phyloP scores from a whole-genome alignment of 2,888 invertebrate genomes.

The Megastigmus dorsalis region DNA sequence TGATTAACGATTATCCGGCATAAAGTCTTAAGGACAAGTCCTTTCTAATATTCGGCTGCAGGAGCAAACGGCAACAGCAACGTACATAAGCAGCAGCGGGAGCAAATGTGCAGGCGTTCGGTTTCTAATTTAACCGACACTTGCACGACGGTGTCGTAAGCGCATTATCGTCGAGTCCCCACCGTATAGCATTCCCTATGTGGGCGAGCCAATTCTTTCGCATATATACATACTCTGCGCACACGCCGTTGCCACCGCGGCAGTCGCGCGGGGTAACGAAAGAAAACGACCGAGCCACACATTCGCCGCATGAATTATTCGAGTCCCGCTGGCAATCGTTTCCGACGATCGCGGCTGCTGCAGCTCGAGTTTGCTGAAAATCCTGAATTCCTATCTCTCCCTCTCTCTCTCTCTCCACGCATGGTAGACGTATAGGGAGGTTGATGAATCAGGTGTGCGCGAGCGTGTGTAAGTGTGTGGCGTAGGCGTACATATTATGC shows the following conservation, averaged over 20 bases:
- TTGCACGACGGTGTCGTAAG: slow-evolving; percentile 22
- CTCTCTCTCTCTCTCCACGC: neutral
- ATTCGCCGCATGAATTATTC: neutral
- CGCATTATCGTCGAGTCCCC: slow-evolving; percentile 11
- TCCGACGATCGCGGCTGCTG: neutral
- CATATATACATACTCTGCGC: no score
- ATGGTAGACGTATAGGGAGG: no score
- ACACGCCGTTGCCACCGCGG: no score
- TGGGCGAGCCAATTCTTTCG: slow-evolving; percentile 34
- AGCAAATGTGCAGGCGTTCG: no score
- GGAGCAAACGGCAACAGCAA: no score
- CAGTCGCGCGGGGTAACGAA: no score
- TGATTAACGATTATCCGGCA: slow-evolving; percentile 30
- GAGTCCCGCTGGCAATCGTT: slow-evolving; percentile 8
- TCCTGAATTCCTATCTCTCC: neutral
- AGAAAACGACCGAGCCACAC: neutral
- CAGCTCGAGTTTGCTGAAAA: neutral
- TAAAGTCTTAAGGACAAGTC: no score
- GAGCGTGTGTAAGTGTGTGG: no score
- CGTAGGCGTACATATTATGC: no score
- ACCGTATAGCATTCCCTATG: slow-evolving; percentile 20
- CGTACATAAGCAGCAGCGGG: no score
- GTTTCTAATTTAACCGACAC: slow-evolving; percentile 37
- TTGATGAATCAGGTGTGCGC: no score
- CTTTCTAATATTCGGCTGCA: slow-evolving; percentile 32